Percentiles rank a stretch among this genome's conserved stretches.
Conservation (phyloP, 1,140 invertebrate genomes). For the Bombus superbus region DNA sequence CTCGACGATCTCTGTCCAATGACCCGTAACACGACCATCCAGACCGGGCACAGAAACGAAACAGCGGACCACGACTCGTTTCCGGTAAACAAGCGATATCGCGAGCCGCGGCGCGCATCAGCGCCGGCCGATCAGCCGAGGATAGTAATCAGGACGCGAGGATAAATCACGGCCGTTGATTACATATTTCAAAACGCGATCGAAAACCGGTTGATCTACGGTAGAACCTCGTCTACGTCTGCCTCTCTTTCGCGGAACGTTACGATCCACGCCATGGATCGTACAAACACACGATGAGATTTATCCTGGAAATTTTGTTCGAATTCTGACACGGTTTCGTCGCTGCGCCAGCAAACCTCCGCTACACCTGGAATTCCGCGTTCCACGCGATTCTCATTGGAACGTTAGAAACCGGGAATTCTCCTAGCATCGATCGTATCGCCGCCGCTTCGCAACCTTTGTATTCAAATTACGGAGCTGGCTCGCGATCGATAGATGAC, state of each 20-base stretch:
- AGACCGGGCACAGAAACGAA: neutral
- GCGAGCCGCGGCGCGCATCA: neutral
- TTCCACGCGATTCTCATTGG: neutral
- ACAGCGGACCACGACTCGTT: constrained; percentile 3
- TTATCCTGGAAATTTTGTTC: constrained; percentile 8
- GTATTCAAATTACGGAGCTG: constrained; percentile 30
- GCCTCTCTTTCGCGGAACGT: too few relatives aligned
- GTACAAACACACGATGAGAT: neutral
- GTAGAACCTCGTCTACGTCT: constrained; percentile 10
- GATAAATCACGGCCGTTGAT: constrained; percentile 79
- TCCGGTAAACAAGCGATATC: constrained; percentile 45
- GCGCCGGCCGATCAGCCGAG: constrained; percentile 33
- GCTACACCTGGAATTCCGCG: neutral
- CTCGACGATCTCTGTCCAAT: constrained; percentile 10
- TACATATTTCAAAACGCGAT: constrained; percentile 80
- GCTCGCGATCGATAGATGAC: constrained; percentile 12
- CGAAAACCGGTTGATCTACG: constrained; percentile 77
- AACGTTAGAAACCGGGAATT: constrained; percentile 20
- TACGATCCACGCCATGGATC: too few relatives aligned
- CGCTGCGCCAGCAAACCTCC: too few relatives aligned
- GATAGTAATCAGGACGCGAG: constrained; percentile 73
- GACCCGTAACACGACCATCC: neutral
- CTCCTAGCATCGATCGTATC: constrained; percentile 10
- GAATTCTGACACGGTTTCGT: neutral
- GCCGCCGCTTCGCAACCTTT: neutral